phyloP scores from a whole-genome alignment of 1,140 invertebrate genomes.

The Drosophila oshimai region DNA sequence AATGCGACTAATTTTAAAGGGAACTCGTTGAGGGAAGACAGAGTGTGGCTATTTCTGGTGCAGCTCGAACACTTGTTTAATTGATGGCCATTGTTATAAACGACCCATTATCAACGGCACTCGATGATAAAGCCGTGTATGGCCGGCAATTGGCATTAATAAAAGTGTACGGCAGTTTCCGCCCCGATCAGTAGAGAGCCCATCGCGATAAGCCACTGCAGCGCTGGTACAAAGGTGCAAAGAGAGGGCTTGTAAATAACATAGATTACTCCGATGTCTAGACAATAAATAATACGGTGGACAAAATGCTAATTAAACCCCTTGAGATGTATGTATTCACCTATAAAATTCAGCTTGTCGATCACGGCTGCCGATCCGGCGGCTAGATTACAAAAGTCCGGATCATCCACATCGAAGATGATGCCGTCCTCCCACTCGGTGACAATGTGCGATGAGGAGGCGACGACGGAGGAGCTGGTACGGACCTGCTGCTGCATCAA shows the following conservation, averaged over 20 bases:
- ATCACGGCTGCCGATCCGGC: conserved; percentile 34
- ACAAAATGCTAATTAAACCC: conserved; percentile 37
- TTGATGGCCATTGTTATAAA: conserved; percentile 39
- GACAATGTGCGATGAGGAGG: conserved; percentile 56
- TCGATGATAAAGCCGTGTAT: conserved; percentile 55
- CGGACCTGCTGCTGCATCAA: conserved; percentile 13
- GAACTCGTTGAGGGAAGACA: conserved; percentile 3
- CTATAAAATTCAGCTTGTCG: conserved; percentile 66
- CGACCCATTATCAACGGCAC: conserved; percentile 23
- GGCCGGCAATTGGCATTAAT: conserved; percentile 63
- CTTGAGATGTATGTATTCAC: conserved; percentile 37
- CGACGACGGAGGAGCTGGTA: conserved; percentile 17
- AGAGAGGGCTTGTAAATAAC: conserved; percentile 31
- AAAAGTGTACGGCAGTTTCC: conserved; percentile 65
- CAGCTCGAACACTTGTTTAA: conserved; percentile 41
- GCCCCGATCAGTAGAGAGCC: conserved; percentile 31
- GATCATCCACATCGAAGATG: conserved; percentile 81
- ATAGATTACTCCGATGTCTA: conserved; percentile 38
- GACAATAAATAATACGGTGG: conserved; percentile 34
- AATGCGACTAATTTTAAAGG: conserved; percentile 16
- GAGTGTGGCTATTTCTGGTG: conserved; percentile 15
- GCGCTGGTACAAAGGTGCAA: conserved; percentile 25
- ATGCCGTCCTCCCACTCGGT: conserved; percentile 80
- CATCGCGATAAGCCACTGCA: conserved; percentile 47
- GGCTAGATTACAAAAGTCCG: conserved; percentile 71